phyloP scores from a whole-genome alignment of 2,113 vertebrate species.

The Beaufortia kweichowensis region DNA sequence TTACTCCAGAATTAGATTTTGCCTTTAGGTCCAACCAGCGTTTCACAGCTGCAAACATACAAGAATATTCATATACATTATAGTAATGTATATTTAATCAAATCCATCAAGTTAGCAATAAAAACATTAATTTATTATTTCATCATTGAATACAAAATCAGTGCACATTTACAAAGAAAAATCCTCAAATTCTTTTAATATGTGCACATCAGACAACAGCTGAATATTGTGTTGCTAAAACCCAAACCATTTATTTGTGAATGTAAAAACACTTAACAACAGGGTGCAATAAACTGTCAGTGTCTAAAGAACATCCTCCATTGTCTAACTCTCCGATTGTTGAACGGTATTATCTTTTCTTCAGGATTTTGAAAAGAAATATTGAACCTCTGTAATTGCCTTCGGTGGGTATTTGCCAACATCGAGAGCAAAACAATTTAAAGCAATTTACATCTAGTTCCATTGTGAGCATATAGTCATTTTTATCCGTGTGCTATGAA shows the following conservation, averaged over 20 bases:
- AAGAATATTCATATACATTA: neutral
- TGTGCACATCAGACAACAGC: neutral
- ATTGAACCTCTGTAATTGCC: constrained; percentile 16
- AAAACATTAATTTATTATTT: too few relatives aligned
- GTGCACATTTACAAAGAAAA: too few relatives aligned
- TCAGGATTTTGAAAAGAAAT: constrained; percentile 22
- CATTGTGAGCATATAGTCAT: neutral
- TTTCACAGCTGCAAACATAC: constrained; percentile 2
- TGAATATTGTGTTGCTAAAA: neutral
- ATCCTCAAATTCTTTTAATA: too few relatives aligned
- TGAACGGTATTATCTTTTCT: constrained; percentile 18
- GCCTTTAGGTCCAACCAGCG: constrained; percentile 6
- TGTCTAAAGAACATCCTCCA: neutral
- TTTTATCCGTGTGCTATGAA: neutral
- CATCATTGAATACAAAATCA: too few relatives aligned
- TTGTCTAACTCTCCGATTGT: neutral
- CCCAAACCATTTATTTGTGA: too few relatives aligned
- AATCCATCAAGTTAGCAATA: neutral
- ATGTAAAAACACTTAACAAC: constrained; percentile 2
- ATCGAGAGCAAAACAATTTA: constrained; percentile 22
- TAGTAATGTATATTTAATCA: neutral
- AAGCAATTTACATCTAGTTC: constrained; percentile 24
- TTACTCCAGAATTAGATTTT: neutral
- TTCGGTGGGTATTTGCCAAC: constrained; percentile 19
- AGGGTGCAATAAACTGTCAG: neutral